These are phyloP conservation scores for Synanthedon vespiformis DNA, from an alignment of 2,888 invertebrate species.

Conservation along the genomic window DNA sequence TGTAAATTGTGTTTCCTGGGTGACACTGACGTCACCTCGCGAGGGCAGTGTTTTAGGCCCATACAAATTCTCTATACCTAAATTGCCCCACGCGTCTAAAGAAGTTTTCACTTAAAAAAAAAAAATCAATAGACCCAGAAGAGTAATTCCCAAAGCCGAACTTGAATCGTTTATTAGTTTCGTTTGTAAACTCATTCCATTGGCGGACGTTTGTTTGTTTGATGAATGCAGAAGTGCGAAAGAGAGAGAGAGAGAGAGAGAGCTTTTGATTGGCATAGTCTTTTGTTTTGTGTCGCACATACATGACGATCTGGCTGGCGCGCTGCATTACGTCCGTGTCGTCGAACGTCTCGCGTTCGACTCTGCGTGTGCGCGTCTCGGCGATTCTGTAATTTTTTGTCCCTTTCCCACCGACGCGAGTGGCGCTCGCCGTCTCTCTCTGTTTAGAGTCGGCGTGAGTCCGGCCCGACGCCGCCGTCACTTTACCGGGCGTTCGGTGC, in stretches of 20 bases:
- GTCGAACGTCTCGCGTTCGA: conserved; percentile 73
- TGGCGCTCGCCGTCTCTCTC: conserved; percentile 22
- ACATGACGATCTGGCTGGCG: conserved; percentile 90
- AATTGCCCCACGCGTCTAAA: no score
- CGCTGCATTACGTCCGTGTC: conserved; percentile 86
- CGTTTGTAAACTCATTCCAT: conserved; percentile 1
- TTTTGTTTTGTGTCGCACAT: conserved; percentile 56
- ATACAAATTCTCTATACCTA: no score
- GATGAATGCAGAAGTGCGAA: conserved; percentile 35
- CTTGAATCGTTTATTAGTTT: no score
- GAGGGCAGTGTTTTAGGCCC: no score
- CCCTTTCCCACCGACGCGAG: conserved; percentile 41
- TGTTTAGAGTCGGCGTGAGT: conserved; percentile 28
- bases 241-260: conserved; percentile 30
- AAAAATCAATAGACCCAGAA: no score
- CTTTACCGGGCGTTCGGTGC: conserved; percentile 35
- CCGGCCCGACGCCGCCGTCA: conserved; percentile 24
- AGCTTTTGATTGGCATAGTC: conserved; percentile 12
- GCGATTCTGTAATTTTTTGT: conserved; percentile 55
- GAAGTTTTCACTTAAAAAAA: no score
- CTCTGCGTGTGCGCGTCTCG: conserved; percentile 59
- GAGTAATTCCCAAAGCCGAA: no score
- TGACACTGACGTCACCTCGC: no score
- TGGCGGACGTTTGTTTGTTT: conserved; percentile 28
- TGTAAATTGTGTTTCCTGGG: no score